phyloP scores from a whole-genome alignment of 2,888 invertebrate genomes.

The Arge pagana region DNA sequence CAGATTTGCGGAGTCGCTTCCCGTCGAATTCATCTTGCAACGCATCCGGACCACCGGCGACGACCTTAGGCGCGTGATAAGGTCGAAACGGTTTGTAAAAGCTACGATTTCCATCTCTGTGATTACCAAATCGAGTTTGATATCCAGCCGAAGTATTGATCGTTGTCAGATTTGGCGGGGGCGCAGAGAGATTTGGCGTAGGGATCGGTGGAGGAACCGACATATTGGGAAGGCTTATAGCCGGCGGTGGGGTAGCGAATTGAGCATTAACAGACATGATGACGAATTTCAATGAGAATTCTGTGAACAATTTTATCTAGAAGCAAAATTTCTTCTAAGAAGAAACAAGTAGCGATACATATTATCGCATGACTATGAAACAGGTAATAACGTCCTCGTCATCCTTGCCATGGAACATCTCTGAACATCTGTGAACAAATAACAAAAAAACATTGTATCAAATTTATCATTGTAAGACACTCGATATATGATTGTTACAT shows the following conservation, averaged over 20 bases:
- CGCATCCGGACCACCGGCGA: slow-evolving; percentile 51
- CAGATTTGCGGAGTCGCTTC: slow-evolving; percentile 91
- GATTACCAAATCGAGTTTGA: slow-evolving; percentile 48
- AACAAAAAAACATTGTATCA: no score
- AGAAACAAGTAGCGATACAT: slow-evolving; percentile 31
- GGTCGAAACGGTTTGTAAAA: slow-evolving; percentile 61
- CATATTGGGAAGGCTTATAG: slow-evolving; percentile 59
- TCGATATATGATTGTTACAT: no score
- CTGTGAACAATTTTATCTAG: slow-evolving; percentile 26
- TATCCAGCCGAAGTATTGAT: slow-evolving; percentile 53
- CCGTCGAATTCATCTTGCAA: slow-evolving; percentile 90
- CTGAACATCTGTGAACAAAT: not conserved
- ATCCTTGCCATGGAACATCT: slow-evolving; percentile 31
- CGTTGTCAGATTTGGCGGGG: slow-evolving; percentile 54
- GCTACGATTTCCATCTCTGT: slow-evolving; percentile 51
- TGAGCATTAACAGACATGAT: slow-evolving; percentile 50
- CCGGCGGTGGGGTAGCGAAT: slow-evolving; percentile 50
- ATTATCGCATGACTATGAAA: slow-evolving; percentile 24
- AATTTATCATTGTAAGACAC: no score
- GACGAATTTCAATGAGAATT: slow-evolving; percentile 14
- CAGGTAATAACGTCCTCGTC: slow-evolving; percentile 23
- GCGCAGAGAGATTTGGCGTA: slow-evolving; percentile 54
- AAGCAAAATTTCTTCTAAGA: slow-evolving; percentile 26
- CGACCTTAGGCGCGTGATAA: slow-evolving; percentile 56
- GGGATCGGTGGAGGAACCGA: slow-evolving; percentile 54